Evolutionary conservation across 2,797 vertebrate genomes (phyloP), one percentile per base, ranked within the genome.

Genomic region (Intellagama lesueurii): DNA sequence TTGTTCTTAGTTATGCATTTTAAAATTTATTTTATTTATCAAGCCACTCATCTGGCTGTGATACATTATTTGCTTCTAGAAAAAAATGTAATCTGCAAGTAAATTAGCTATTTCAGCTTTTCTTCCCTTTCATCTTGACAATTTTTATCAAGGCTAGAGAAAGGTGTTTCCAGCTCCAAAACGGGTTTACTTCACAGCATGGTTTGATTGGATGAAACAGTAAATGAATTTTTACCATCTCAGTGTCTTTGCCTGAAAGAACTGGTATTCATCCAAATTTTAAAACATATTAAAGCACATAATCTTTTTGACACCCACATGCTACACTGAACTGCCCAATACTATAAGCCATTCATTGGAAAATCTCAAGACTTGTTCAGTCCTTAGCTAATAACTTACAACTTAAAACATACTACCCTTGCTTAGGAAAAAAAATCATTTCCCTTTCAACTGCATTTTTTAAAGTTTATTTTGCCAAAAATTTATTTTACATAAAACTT

Each of bases 231-330:
- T 93, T 92, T 72, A 44, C 14, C 52, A 16, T 56, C 30, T 60
- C 35, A 30, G 22, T 32, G 1, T 89, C 52, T 91, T 88, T 86
- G 70, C 89, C 87, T 87, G 70, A 90, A 92, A 24, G 83, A 91
- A 91, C 4, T 87, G 81, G 26, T 30, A 81, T 90, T 90, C 91
- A 49, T 9, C 24, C 52, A 92, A 90, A 85, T 93, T 93, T 93
- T 91, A 89, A 86, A 87, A 81, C 30, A 87, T 35, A 90, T 92
- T 81, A 73, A 91, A 89, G 68, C 0, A 5, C 49, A 49, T 28
- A 93, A 81, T 88, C 78, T 94, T 90, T 90, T 73, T 79, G 86
- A 89, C 92, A 95, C n/a, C 79, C 66, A 90, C 26, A 77, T 32
- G 84, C 49, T 35, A 85, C 8, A 92, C 83, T 83, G 93, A 82